These are phyloP conservation scores for Apeira syringaria DNA, from an alignment of 2,888 invertebrate genomes.

Conservation along the genomic window DNA sequence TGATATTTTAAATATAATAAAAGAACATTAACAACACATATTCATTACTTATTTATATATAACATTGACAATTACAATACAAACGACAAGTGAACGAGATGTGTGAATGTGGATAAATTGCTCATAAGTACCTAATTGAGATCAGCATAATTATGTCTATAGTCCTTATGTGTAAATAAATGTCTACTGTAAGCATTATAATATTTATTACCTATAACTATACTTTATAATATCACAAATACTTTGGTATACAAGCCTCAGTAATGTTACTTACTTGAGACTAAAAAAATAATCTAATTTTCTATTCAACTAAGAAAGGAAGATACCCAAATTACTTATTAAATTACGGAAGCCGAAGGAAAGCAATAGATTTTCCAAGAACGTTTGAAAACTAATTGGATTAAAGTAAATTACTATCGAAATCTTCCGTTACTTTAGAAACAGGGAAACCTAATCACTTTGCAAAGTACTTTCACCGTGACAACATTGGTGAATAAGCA, in stretches of 20 bases:
- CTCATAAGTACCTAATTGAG: neutral
- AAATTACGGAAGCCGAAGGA: too few relatives aligned
- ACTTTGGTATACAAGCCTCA: slow-evolving; percentile 18
- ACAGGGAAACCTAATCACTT: too few relatives aligned
- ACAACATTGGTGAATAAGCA: too few relatives aligned
- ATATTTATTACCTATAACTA: neutral
- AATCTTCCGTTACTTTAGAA: slow-evolving; percentile 12
- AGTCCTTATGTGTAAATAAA: neutral
- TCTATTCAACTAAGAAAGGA: neutral
- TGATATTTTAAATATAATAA: too few relatives aligned
- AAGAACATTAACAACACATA: too few relatives aligned
- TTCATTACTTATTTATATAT: too few relatives aligned
- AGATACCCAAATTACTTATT: too few relatives aligned
- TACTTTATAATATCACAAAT: slow-evolving; percentile 18
- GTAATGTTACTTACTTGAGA: neutral
- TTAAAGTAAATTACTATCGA: neutral
- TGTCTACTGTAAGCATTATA: neutral
- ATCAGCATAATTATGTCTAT: neutral
- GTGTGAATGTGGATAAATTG: too few relatives aligned
- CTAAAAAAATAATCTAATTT: too few relatives aligned
- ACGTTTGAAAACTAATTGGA: neutral
- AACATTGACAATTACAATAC: too few relatives aligned
- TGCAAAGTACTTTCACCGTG: too few relatives aligned
- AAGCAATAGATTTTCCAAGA: too few relatives aligned
- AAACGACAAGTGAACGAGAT: neutral